A percentile compares a stretch with the other conserved stretches of the same genome.
Evolutionary conservation across 2,797 vertebrate genomes (phyloP).

Genomic region (Ctenopoma multispine): DNA sequence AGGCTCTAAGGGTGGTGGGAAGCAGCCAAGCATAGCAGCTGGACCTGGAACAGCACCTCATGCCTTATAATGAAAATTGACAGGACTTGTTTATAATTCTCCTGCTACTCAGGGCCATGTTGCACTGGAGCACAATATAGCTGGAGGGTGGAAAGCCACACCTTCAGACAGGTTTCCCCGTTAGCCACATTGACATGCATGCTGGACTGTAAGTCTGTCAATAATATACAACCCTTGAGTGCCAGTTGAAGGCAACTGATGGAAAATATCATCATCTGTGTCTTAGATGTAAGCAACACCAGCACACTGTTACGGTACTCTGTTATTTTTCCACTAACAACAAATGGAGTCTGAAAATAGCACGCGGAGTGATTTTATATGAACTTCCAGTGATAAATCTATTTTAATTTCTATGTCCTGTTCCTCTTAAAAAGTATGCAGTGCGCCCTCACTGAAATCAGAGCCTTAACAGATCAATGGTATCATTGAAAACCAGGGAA

Average conservation of each 20-base stretch:
- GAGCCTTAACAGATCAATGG: constrained; percentile 23
- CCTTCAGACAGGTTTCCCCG: constrained; percentile 67
- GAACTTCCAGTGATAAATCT: background rate
- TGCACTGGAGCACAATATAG: constrained; percentile 58
- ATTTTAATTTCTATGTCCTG: constrained; percentile 8
- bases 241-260: constrained; percentile 22
- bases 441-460: constrained; percentile 24
- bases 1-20: constrained; percentile 67
- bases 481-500: constrained; percentile 44
- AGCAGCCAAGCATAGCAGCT: constrained; percentile 64
- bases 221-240: constrained; percentile 45
- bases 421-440: constrained; percentile 8
- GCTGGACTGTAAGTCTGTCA: constrained; percentile 45
- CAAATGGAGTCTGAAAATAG: background rate
- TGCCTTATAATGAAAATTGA: constrained; percentile 80
- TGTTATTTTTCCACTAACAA: background rate
- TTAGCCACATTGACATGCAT: constrained; percentile 42
- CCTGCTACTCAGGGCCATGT: constrained; percentile 58
- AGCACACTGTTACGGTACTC: background rate
- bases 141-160: constrained; percentile 57
- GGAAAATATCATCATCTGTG: background rate
- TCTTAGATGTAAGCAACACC: background rate
- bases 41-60: constrained; percentile 74
- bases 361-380: constrained; percentile 2
- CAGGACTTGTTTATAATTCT: constrained; percentile 78